phyloP scores from a whole-genome alignment of 2,888 invertebrate species.

The Rhagonycha fulva region DNA sequence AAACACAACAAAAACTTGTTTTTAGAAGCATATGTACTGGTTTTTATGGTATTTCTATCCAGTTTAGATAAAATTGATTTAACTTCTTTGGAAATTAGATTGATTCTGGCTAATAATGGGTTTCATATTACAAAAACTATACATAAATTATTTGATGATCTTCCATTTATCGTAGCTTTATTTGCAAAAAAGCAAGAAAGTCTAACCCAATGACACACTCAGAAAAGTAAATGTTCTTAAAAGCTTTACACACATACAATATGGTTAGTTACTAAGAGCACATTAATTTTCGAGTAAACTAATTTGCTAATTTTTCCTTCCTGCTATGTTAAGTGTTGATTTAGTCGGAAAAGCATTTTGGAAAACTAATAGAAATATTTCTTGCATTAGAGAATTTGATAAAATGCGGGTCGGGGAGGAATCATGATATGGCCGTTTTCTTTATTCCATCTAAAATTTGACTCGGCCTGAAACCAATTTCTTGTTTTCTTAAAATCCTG shows the following conservation, averaged over 20 bases:
- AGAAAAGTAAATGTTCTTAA: not conserved
- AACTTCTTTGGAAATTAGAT: not conserved
- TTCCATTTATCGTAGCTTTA: not conserved
- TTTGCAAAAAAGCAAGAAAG: not conserved
- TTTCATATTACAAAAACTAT: not conserved
- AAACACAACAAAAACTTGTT: not conserved
- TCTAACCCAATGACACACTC: not conserved
- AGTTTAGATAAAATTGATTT: not conserved
- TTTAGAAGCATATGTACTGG: not conserved
- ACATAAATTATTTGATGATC: not conserved
- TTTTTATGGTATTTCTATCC: not conserved
- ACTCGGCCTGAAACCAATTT: not conserved
- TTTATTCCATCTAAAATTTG: no score
- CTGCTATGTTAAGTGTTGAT: not conserved
- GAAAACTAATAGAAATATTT: not conserved
- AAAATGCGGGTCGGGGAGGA: no score
- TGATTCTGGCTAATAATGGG: not conserved
- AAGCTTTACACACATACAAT: not conserved
- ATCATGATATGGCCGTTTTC: no score
- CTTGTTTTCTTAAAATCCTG: not conserved
- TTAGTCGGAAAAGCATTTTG: not conserved
- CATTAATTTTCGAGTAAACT: not conserved
- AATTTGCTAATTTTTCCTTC: not conserved
- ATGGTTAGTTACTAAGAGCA: not conserved
- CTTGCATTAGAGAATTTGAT: not conserved